Base-by-base conservation (phyloP, 2,888 invertebrate species). In the Heliconius charithonia region DNA sequence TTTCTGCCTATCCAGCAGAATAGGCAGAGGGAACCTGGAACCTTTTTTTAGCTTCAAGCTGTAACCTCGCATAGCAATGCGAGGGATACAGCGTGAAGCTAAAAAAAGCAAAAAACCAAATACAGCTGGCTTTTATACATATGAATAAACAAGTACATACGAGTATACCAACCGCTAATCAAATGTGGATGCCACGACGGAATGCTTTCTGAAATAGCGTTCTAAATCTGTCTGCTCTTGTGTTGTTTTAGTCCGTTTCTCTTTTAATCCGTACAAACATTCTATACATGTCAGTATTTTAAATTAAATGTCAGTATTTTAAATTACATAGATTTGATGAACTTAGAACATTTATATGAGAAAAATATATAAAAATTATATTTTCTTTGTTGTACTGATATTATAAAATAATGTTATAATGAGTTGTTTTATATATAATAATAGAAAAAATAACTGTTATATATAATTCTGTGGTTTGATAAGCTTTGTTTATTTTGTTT, bases 161-260 rank as follows among this genome's bases (percentile, higher is more conserved):
- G 37, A 37, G 9, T 37, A 72, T 56, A 25, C 41, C 19, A 63
- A 63, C 41, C 74, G 63, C 74, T 74, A 74, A 74, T 74, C 74
- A 74, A 74, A 74, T 63, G 27, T 74, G 63, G 25, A 63, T 27
- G 62, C 74, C 63, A 41, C 63, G 41, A 74, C 37, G 63, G 59
- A 63, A 62, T 63, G 62, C 74, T 27, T 45, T 74, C 45, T 45
- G 22, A 65, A 74, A 74, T 45, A 74, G 41, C 65, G 45, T 41
- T 63, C 74, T 72, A 59, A 37, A 72, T 32, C 37, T n/a, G 72
- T 56, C 72, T 72, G n/a, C 32, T 69, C 72, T 59, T 72, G 25
- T 59, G 59, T 72, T 37, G 72, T 72, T 37, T 16, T 16, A 4
- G 16, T 72, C 59, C 7, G 19, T 13, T 63, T 6, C 56, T 2